phyloP scores from a whole-genome alignment of 1,140 invertebrate species.

The Drosophila bocki region DNA sequence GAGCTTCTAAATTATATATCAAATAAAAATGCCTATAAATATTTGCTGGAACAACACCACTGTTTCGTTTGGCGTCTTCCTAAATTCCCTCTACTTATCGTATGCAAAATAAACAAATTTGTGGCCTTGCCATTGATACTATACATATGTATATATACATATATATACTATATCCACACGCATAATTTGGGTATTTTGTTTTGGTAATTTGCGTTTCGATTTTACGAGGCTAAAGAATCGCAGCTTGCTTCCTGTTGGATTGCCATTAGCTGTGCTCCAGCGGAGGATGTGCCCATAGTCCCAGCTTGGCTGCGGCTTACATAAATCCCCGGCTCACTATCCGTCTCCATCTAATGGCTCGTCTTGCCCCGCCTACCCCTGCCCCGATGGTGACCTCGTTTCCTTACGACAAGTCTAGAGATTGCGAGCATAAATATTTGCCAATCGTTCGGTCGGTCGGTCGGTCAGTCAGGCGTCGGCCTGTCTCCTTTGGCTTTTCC shows the following conservation, averaged over 20 bases:
- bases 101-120: conserved; percentile 52
- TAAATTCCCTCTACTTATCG: conserved; percentile 24
- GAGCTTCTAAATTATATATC: not conserved
- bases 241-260: conserved; percentile 23
- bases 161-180: conserved; percentile 1
- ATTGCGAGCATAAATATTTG: conserved; percentile 69
- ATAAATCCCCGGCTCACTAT: conserved; percentile 30
- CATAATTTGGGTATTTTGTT: conserved; percentile 36
- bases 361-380: conserved; percentile 3
- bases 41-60: not conserved
- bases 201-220: conserved; percentile 44
- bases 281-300: conserved; percentile 3
- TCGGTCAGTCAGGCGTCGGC: conserved; percentile 46
- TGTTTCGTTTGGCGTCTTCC: conserved; percentile 6
- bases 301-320: conserved; percentile 29
- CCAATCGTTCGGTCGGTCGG: conserved; percentile 49
- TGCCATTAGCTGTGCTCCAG: conserved; percentile 49
- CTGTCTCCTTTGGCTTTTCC: conserved; percentile 49
- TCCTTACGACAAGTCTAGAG: conserved; percentile 33
- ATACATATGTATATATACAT: not conserved
- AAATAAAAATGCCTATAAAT: not conserved
- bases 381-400: conserved; percentile 42
- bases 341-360: conserved; percentile 25
- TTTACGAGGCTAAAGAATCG: conserved; percentile 34
- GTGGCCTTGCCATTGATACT: conserved; percentile 45